Base-by-base conservation (phyloP, 2,888 invertebrate species). In the Ernsta delagoae region DNA sequence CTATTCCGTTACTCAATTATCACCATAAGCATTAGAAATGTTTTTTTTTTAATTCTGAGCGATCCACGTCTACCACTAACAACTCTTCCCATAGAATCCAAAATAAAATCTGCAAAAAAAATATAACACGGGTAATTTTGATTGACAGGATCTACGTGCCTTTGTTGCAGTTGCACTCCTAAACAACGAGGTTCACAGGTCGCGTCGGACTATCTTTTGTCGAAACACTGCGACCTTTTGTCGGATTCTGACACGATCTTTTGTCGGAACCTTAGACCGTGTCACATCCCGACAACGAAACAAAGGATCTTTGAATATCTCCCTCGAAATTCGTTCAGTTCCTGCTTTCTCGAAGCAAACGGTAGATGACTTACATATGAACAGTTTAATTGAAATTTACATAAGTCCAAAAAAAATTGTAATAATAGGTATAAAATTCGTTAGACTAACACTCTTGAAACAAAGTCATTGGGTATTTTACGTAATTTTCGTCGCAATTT, bases 131-230 rank as follows among this genome's bases (percentile, higher is more conserved):
- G 59, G 62, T 69, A 69, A 69, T 63, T 63, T 71, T 77, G 77
- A 77, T 76, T 77, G 77, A 78, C 75, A 74, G 70, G 9, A 53
- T 9, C 5, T 62, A 66, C 24, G 24, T 24, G 24, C 24, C 65
- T 70, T 70, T 66, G 61, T 73, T 71, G 72, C 71, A 67, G 72
- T 70, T 53, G 53, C 31, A 53, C 53, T 53, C 66, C 63, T 74
- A 73, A 73, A 69, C 73, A 75, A 70, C 73, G 41, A 62, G 74
- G 78, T 77, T 77, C 78, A 77, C 74, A 76, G 78, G 77, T 75
- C 74, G 74, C 36, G 43, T 60, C 61, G 72, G 70, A 71, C 70
- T 39, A 41, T 24, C 68, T 59, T 63, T 68, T 63, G 67, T 68
- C 62, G 56, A 31, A 63, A 43, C n/a, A 45, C 31, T n/a, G 57